Evolutionary conservation across 2,797 vertebrate species (phyloP), one percentile per base, ranked within the genome.

Genomic region (Alauda arvensis): DNA sequence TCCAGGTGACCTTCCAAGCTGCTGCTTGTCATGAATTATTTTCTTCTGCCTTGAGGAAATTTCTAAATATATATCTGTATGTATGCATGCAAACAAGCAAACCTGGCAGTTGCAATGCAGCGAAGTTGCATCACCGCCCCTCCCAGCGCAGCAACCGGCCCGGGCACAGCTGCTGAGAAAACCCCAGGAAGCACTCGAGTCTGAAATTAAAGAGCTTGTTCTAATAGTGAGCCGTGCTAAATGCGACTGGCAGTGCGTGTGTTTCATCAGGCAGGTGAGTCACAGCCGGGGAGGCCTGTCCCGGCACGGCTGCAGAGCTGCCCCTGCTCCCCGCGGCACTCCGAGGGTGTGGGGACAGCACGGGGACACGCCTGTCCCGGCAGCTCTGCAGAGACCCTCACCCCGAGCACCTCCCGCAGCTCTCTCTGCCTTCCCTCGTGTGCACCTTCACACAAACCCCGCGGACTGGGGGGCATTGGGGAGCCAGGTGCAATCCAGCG

Each of bases 1-100:
- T 37, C 61, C 87, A 56, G 52, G 25, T 88, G 79, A 90, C 89
- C 85, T 91, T 93, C 91, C 85, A 88, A 75, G 89, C 72, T 90
- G 68, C 72, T 87, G 76, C 89, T 91, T 83, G 82, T 39, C 69
- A 46, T 56, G 29, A 56, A 46, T 83, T 77, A 31, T 57, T 87
- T 87, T 77, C 40, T 83, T 56, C 65, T 83, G 79, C 92, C 83
- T 71, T 15, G 53, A 72, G 89, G 76, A 80, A 63, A 67, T 82
- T 39, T 90, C 42, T 91, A 65, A 68, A 66, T 48, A 79, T 61
- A 71, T 15, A 67, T 77, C 34, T 72, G 55, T 21, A 19, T n/a
- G 15, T 19, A 53, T 14, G 33, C 57, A 91, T 45, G 62, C 72
- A 88, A 82, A 90, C 42, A 67, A 85, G 76, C 72, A 45, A 67